These are phyloP conservation scores for Pleuronectes platessa DNA, from an alignment of 2,113 vertebrate species.

Conservation along the genomic window DNA sequence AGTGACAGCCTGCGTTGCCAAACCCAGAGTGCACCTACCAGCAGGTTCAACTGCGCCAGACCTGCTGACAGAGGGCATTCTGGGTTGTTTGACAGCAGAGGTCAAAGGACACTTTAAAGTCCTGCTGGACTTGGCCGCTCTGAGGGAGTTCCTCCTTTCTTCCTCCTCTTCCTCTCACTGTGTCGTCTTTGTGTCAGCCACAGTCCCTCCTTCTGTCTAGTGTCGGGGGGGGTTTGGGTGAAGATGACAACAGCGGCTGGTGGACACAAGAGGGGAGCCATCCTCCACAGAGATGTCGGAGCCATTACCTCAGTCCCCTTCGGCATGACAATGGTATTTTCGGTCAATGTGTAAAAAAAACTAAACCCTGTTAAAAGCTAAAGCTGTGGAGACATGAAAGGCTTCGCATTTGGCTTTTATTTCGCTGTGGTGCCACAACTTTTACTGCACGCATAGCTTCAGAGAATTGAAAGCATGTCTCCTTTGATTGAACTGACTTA, in stretches of 20 bases:
- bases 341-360: slow-evolving; percentile 63
- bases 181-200: slow-evolving; percentile 12
- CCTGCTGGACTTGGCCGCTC: slow-evolving; percentile 16
- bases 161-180: background rate
- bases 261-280: slow-evolving; percentile 40
- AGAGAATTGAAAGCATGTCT: slow-evolving; percentile 55
- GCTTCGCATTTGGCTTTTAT: slow-evolving; percentile 66
- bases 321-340: slow-evolving; percentile 78
- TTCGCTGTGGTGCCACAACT: slow-evolving; percentile 66
- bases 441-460: slow-evolving; percentile 61
- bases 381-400: slow-evolving; percentile 72
- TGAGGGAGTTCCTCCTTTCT: slow-evolving; percentile 15
- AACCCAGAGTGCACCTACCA: slow-evolving; percentile 45
- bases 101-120: slow-evolving; percentile 17
- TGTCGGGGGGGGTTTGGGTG: background rate
- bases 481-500: slow-evolving; percentile 59
- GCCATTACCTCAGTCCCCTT: slow-evolving; percentile 75
- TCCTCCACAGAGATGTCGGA: slow-evolving; percentile 46
- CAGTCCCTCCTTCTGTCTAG: slow-evolving; percentile 30
- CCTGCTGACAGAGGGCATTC: slow-evolving; percentile 44
- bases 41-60: slow-evolving; percentile 29
- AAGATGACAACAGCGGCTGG: slow-evolving; percentile 40
- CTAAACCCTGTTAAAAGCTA: slow-evolving; percentile 65
- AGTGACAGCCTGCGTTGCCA: slow-evolving; percentile 63
- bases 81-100: slow-evolving; percentile 38